Evolutionary conservation across 2,888 invertebrate genomes (phyloP).

Genomic region (Pharmacophagus antenor): DNA sequence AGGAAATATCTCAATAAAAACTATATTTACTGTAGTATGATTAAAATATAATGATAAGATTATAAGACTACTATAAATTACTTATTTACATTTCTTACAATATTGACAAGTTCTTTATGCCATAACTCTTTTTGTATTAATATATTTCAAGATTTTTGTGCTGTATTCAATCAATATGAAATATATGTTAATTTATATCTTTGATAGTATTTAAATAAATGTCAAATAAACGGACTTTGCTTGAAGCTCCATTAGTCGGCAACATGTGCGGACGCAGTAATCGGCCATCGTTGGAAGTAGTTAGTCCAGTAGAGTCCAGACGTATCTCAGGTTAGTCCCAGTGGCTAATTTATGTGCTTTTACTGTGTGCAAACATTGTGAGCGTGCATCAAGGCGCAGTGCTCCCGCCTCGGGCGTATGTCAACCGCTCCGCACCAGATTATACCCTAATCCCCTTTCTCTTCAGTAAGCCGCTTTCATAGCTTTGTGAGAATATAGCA

Average conservation of each 20-base stretch:
- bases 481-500: conserved; percentile 68
- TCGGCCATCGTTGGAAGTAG: conserved; percentile 33
- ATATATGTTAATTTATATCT: too few species aligned
- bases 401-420: conserved; percentile 61
- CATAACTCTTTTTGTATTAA: too few species aligned
- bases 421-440: conserved; percentile 73
- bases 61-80: too few species aligned
- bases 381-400: conserved; percentile 32
- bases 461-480: conserved; percentile 74
- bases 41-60: too few species aligned
- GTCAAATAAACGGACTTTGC: too few species aligned
- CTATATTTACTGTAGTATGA: too few species aligned
- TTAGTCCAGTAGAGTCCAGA: conserved; percentile 36
- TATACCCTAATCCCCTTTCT: conserved; percentile 74
- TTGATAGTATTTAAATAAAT: too few species aligned
- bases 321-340: conserved; percentile 32
- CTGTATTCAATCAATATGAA: too few species aligned
- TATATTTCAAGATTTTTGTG: too few species aligned
- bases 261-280: conserved; percentile 15
- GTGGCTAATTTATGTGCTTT: conserved; percentile 43
- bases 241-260: background rate
- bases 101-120: too few species aligned
- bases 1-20: too few species aligned
- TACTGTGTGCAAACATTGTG: conserved; percentile 47
- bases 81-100: too few species aligned